Evolutionary conservation across 23 tunicate species (phyloP).

Genomic region (Ascidia mentula): DNA sequence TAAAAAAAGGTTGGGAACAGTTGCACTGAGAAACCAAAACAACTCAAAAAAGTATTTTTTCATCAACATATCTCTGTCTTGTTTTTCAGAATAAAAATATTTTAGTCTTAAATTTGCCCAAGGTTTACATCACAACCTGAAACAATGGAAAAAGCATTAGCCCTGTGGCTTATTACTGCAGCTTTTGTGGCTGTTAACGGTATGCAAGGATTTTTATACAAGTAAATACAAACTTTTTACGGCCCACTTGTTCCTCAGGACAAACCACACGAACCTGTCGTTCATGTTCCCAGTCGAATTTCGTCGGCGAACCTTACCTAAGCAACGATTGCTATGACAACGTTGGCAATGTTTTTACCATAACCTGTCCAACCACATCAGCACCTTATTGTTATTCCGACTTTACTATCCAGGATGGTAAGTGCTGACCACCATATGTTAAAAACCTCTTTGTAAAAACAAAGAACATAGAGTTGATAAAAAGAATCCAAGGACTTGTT

Average conservation of each 20-base stretch:
- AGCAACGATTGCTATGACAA: constrained; percentile 1
- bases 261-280: background rate
- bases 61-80: too few relatives aligned
- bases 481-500: background rate
- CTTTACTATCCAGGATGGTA: background rate
- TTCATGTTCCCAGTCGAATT: background rate
- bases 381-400: background rate
- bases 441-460: background rate
- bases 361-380: background rate
- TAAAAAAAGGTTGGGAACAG: too few relatives aligned
- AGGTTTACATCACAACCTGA: too few relatives aligned
- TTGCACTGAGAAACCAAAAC: too few relatives aligned
- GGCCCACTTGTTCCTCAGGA: background rate
- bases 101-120: too few relatives aligned
- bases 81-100: too few relatives aligned
- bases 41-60: too few relatives aligned
- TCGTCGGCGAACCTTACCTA: background rate
- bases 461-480: background rate
- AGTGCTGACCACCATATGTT: background rate
- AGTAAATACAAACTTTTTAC: too few relatives aligned
- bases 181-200: too few relatives aligned
- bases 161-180: too few relatives aligned
- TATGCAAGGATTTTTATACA: too few relatives aligned
- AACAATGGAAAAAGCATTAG: too few relatives aligned
- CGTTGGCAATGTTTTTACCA: background rate